Evolutionary conservation across 2,888 invertebrate species (phyloP).

Genomic region (Drosophila crucigera): DNA sequence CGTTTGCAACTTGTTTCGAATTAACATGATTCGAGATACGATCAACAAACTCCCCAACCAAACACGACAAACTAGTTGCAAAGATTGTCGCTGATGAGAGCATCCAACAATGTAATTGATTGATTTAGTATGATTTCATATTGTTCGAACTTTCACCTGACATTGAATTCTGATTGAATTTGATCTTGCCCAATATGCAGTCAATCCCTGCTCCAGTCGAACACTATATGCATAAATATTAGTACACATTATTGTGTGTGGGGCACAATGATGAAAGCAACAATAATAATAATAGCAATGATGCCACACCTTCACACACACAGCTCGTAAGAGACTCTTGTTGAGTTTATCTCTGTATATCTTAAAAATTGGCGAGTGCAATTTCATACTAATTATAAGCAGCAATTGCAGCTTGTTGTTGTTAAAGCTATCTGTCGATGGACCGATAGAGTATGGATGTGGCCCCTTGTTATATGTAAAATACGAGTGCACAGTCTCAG

Average conservation of each 20-base stretch:
- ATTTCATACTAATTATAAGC: slow-evolving; percentile 67
- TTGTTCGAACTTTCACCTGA: slow-evolving; percentile 32
- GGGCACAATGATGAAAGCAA: slow-evolving; percentile 20
- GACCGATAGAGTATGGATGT: slow-evolving; percentile 30
- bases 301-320: slow-evolving; percentile 55
- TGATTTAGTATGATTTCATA: slow-evolving; percentile 10
- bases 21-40: slow-evolving; percentile 40
- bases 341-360: slow-evolving; percentile 39
- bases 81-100: not conserved
- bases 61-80: slow-evolving; percentile 19
- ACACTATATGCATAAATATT: slow-evolving; percentile 52
- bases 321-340: not conserved
- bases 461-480: not conserved
- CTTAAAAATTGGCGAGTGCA: slow-evolving; percentile 42
- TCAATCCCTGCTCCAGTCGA: slow-evolving; percentile 18
- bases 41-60: slow-evolving; percentile 2
- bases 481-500: slow-evolving; percentile 17
- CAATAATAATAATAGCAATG: slow-evolving; percentile 7
- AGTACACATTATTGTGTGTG: slow-evolving; percentile 44
- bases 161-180: slow-evolving; percentile 31
- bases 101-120: not conserved
- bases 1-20: slow-evolving; percentile 37
- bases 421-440: slow-evolving; percentile 10
- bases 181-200: slow-evolving; percentile 18
- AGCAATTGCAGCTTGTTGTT: slow-evolving; percentile 57